These are phyloP conservation scores for Halesus radiatus DNA, from an alignment of 1,140 invertebrate species.

Conservation along the genomic window DNA sequence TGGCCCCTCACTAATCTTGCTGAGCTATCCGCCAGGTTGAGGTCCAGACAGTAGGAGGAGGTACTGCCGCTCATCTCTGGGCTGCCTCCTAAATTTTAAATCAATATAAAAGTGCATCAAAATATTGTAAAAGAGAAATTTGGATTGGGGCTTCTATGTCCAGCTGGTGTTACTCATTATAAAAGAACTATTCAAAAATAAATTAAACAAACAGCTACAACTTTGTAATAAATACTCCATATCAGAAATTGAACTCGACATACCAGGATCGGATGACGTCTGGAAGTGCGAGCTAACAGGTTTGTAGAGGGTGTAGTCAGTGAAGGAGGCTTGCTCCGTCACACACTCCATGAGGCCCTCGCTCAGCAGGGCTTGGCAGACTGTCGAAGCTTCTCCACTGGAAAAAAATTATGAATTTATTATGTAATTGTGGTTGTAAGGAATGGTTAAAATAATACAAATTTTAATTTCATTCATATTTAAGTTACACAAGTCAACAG, in stretches of 20 bases:
- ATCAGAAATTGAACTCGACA: too few relatives aligned
- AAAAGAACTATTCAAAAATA: too few relatives aligned
- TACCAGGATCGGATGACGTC: constrained; percentile 16
- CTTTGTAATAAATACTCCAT: too few relatives aligned
- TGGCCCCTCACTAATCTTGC: constrained; percentile 65
- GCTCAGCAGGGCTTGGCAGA: constrained; percentile 87
- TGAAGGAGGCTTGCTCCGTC: constrained; percentile 70
- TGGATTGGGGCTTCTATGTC: too few relatives aligned
- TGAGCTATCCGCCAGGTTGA: constrained; percentile 65
- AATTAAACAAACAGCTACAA: too few relatives aligned
- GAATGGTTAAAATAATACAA: too few relatives aligned
- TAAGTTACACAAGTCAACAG: too few relatives aligned
- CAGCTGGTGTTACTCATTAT: too few relatives aligned
- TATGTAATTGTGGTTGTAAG: too few relatives aligned
- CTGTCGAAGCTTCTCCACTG: constrained; percentile 83
- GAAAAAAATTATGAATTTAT: constrained; percentile 46
- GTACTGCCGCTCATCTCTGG: constrained; percentile 63
- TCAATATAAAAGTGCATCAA: too few relatives aligned
- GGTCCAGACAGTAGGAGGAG: constrained; percentile 67
- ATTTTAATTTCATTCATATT: too few relatives aligned
- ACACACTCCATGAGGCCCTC: constrained; percentile 83
- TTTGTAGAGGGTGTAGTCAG: constrained; percentile 72
- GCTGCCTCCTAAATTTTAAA: constrained; percentile 2
- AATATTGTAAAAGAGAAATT: too few relatives aligned
- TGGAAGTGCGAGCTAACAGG: constrained; percentile 59